Evolutionary conservation across 2,113 vertebrate genomes (phyloP), one percentile per base, ranked within the genome.

Genomic region (Dicaeum eximium): DNA sequence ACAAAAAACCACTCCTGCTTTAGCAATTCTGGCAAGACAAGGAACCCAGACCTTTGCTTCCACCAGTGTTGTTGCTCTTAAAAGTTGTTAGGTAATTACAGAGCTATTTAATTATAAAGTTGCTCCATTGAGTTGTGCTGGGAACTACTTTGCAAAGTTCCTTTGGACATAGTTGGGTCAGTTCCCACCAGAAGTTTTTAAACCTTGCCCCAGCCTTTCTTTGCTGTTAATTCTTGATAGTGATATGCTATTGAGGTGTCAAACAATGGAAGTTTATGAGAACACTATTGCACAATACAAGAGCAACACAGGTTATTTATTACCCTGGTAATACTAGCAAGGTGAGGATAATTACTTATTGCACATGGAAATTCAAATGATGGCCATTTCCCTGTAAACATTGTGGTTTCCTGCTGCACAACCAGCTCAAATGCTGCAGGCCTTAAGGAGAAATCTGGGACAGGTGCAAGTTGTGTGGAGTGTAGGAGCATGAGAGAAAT

Each of bases 31-130:
- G 54, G 33, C 21, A 80, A 23, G 38, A 35, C 2, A 66, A 88
- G 11, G 30, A 79, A 50, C 15, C 9, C 20, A 53, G 35, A 44
- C 25, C 15, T 67, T 71, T 1, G 0, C 42, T 90, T 45, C 15
- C 0, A 0, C 13, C 33, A 18, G 7, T 4, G 6, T n/a, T 31
- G 17, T 10, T 74, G 25, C 4, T 75, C 50, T 35, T 74, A n/a
- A 71, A 71, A 54, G 11, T 42, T 79, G 22, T 38, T 65, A 42
- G 16, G 31, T 74, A 78, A 53, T 57, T 62, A 57, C 8, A 31
- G 35, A 79, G 20, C 2, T 45, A 13, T 71, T 75, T 58, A 2
- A 22, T 62, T 23, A 5, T 14, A 38, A 62, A 79, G 3, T 8
- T 66, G 7, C 6, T 58, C 22, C 17, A 10, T 4, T n/a, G 37